Conservation (phyloP, 2,113 vertebrate genomes). For the Axis porcinus region DNA sequence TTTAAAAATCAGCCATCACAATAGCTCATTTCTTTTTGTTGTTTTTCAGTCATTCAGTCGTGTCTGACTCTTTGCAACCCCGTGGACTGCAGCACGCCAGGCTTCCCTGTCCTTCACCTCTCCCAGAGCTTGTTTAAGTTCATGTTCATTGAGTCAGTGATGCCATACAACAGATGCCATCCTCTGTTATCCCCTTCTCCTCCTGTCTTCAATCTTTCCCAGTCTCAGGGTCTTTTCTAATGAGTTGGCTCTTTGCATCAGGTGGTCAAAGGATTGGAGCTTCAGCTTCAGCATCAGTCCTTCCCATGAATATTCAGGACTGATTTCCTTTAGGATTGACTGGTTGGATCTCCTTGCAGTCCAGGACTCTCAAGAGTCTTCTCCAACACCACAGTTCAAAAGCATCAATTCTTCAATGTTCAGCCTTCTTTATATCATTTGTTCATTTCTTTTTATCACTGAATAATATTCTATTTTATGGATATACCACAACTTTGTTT, state of each 20-base stretch:
- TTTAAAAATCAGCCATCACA: background rate
- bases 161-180: background rate
- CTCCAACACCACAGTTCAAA: background rate
- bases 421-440: background rate
- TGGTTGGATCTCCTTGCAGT: background rate
- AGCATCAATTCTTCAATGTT: background rate
- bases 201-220: background rate
- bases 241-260: background rate
- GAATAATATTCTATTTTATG: background rate
- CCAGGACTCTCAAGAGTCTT: background rate
- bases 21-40: background rate
- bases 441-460: background rate
- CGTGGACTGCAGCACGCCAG: accelerated
- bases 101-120: background rate
- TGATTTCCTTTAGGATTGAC: background rate
- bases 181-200: background rate
- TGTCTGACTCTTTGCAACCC: background rate
- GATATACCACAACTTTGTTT: background rate
- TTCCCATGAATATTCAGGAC: background rate
- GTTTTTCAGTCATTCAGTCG: background rate
- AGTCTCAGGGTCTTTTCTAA: background rate
- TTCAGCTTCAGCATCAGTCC: background rate
- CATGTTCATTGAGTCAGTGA: background rate
- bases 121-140: background rate
- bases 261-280: background rate